A percentile compares a stretch with the other conserved stretches of the same genome.
Conservation (phyloP, 2,113 vertebrate genomes). For the Myotis davidii region DNA sequence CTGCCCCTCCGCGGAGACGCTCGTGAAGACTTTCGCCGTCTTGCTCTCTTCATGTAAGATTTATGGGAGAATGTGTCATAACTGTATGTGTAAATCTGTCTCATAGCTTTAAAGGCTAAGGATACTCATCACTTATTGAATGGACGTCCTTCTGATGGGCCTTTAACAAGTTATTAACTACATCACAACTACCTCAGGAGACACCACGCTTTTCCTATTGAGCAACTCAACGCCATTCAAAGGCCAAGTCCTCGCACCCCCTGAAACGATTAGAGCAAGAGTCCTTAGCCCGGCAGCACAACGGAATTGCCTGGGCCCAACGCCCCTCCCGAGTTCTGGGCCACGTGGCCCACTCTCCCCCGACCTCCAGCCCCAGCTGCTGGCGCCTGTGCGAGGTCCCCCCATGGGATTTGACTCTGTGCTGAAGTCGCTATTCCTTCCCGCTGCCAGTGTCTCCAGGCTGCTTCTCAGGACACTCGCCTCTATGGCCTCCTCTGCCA, state of each 20-base stretch:
- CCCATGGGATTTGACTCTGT: constrained; percentile 67
- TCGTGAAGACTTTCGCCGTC: not conserved
- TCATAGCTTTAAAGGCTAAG: not conserved
- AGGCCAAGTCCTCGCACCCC: not conserved
- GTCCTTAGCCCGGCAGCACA: not conserved
- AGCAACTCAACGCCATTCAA: not conserved
- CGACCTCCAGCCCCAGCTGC: not conserved
- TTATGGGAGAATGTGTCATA: not conserved
- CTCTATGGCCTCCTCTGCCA: constrained; percentile 89
- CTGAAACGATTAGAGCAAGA: too few species aligned
- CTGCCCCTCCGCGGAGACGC: not conserved
- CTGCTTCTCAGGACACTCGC: constrained; percentile 90
- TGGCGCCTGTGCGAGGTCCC: not conserved
- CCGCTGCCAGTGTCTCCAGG: constrained; percentile 78
- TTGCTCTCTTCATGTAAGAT: not conserved
- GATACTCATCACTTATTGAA: not conserved
- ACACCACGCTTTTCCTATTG: not conserved
- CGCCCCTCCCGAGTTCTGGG: not conserved
- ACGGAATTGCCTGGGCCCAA: fast-evolving
- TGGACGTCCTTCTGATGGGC: not conserved
- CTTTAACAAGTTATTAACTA: not conserved
- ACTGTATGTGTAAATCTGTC: not conserved
- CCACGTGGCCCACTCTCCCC: fast-evolving
- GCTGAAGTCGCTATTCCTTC: constrained; percentile 76
- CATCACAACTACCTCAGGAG: not conserved